These are phyloP conservation scores for Gambusia holbrooki DNA, from an alignment of 2,113 vertebrate genomes.

Conservation along the genomic window DNA sequence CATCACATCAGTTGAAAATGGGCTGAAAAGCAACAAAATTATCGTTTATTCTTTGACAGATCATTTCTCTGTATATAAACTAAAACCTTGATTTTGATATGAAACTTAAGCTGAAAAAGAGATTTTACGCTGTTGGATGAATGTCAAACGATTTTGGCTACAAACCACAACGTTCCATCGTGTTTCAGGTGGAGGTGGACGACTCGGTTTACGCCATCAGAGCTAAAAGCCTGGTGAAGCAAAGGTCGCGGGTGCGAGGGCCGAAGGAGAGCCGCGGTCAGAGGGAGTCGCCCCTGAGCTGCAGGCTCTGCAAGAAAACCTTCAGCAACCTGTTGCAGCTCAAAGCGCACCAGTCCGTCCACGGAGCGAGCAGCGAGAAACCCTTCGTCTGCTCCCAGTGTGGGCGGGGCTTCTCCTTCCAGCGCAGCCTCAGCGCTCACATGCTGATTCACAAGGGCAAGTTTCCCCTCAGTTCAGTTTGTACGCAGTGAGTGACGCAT, in stretches of 20 bases:
- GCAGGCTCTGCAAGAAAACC: conserved; percentile 72
- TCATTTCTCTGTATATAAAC: neutral
- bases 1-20: too few species aligned
- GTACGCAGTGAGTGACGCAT: too few species aligned
- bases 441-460: conserved; percentile 72
- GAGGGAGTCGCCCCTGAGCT: conserved; percentile 61
- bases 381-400: conserved; percentile 68
- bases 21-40: too few species aligned
- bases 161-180: accelerated
- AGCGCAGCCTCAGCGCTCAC: conserved; percentile 71
- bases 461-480: neutral
- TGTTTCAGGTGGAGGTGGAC: conserved; percentile 37
- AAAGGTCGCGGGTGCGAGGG: conserved; percentile 23
- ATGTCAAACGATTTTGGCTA: neutral
- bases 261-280: conserved; percentile 12
- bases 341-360: conserved; percentile 69
- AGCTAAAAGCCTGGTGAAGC: conserved; percentile 26
- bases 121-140: neutral
- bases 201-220: conserved; percentile 23
- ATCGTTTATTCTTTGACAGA: too few species aligned
- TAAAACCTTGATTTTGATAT: neutral
- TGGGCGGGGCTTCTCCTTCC: conserved; percentile 61
- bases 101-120: neutral
- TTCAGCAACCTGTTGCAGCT: conserved; percentile 70
- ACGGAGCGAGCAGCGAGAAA: conserved; percentile 51